These are phyloP conservation scores for Meliscaeva auricollis DNA, from an alignment of 2,888 invertebrate genomes.

Conservation along the genomic window DNA sequence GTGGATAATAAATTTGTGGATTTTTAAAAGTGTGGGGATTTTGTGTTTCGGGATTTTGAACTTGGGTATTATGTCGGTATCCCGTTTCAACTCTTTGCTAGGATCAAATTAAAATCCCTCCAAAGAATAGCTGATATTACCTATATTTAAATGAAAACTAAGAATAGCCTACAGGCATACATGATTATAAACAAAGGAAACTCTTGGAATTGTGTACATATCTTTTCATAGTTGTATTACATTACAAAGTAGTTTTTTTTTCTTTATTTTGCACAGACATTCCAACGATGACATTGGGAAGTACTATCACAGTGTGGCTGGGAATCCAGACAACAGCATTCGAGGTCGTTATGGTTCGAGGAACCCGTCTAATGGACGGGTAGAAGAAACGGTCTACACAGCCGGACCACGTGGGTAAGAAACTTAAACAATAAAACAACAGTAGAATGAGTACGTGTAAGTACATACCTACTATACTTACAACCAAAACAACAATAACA, in stretches of 20 bases:
- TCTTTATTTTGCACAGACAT: conserved; percentile 78
- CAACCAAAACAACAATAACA: too few relatives aligned
- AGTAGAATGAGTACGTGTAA: not conserved
- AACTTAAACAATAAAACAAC: conserved; percentile 31
- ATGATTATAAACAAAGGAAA: conserved; percentile 5
- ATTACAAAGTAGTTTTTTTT: not conserved
- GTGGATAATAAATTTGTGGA: too few relatives aligned
- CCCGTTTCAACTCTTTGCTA: too few relatives aligned
- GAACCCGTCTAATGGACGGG: conserved; percentile 89
- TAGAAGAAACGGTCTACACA: conserved; percentile 90
- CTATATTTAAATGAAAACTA: too few relatives aligned
- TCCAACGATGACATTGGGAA: conserved; percentile 89
- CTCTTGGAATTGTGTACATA: conserved; percentile 1
- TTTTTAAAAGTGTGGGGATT: too few relatives aligned
- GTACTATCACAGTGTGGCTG: conserved; percentile 88
- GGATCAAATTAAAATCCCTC: too few relatives aligned
- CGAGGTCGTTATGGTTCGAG: conserved; percentile 90
- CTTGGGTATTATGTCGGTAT: too few relatives aligned
- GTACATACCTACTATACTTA: too few relatives aligned
- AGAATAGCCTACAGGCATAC: not conserved
- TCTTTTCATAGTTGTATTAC: not conserved
- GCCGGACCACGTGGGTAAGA: conserved; percentile 90
- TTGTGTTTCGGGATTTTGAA: too few relatives aligned
- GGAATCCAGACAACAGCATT: conserved; percentile 88
- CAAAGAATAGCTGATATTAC: too few relatives aligned